Conservation (phyloP, 2,888 invertebrate genomes). For the Myathropa florea region DNA sequence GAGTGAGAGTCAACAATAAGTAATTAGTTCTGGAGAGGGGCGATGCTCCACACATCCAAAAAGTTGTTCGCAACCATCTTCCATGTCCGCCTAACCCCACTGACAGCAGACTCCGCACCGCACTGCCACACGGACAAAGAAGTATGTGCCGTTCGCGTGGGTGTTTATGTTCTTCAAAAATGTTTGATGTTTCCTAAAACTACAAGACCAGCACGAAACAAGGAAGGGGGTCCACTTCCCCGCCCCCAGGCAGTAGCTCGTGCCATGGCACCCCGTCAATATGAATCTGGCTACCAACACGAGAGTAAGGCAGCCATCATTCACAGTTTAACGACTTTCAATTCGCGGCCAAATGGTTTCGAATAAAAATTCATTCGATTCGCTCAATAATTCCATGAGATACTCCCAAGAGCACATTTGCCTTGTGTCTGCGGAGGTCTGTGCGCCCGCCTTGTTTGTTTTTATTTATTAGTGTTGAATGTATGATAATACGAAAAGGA, state of each 20-base stretch:
- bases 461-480: slow-evolving; percentile 7
- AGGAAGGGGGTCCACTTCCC: background rate
- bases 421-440: too few species aligned
- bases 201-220: background rate
- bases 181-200: background rate
- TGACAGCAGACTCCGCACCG: too few species aligned
- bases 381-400: slow-evolving; percentile 24
- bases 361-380: slow-evolving; percentile 53
- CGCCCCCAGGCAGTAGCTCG: background rate
- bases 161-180: background rate
- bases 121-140: background rate
- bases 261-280: too few species aligned
- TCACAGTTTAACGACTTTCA: slow-evolving; percentile 47
- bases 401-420: background rate
- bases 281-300: background rate
- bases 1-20: slow-evolving; percentile 40
- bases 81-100: background rate
- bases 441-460: slow-evolving; percentile 5
- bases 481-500: slow-evolving; percentile 28
- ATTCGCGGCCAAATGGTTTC: slow-evolving; percentile 29
- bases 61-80: background rate
- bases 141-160: background rate
- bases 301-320: background rate
- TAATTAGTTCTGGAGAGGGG: slow-evolving; percentile 47
- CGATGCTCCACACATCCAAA: background rate